These are phyloP conservation scores for Lagocephalus sceleratus DNA, from an alignment of 2,797 vertebrate genomes.

Conservation along the genomic window DNA sequence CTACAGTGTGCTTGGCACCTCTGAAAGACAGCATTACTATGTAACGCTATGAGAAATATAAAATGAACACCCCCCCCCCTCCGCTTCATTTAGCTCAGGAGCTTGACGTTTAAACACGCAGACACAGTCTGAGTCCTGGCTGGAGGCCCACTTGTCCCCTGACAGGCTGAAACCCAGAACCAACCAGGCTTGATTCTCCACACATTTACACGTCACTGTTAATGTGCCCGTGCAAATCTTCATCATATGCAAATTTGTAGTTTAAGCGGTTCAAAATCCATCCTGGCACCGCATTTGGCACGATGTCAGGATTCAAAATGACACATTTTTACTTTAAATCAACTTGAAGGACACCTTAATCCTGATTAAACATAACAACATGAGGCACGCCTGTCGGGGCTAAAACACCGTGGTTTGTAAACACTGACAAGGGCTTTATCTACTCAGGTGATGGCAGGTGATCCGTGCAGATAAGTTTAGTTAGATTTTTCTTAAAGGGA, in stretches of 20 bases:
- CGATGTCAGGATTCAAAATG: slow-evolving; percentile 53
- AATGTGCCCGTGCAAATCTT: slow-evolving; percentile 2
- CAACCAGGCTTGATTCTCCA: slow-evolving; percentile 21
- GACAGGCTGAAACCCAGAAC: slow-evolving; percentile 18
- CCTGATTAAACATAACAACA: slow-evolving; percentile 42
- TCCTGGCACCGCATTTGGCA: slow-evolving; percentile 50
- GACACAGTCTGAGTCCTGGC: slow-evolving; percentile 27
- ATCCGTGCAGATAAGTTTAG: slow-evolving; percentile 16
- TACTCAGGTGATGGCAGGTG: slow-evolving; percentile 38
- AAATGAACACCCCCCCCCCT: slow-evolving; percentile 26
- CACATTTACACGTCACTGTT: slow-evolving; percentile 4
- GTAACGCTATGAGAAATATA: slow-evolving; percentile 16
- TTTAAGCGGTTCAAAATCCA: slow-evolving; percentile 49
- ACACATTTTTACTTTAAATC: slow-evolving; percentile 56
- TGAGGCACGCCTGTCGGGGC: slow-evolving; percentile 41
- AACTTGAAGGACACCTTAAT: slow-evolving; percentile 51
- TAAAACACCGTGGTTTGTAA: slow-evolving; percentile 33
- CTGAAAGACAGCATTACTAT: slow-evolving; percentile 10
- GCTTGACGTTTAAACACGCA: slow-evolving; percentile 18
- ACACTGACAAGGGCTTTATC: slow-evolving; percentile 45
- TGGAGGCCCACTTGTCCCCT: slow-evolving; percentile 25
- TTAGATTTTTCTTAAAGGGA: slow-evolving; percentile 11
- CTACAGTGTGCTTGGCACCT: slow-evolving; percentile 1
- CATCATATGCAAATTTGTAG: slow-evolving; percentile 57
- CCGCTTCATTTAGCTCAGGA: slow-evolving; percentile 21